These are phyloP conservation scores for Otus scops DNA, from an alignment of 2,797 vertebrate species.

Conservation along the genomic window DNA sequence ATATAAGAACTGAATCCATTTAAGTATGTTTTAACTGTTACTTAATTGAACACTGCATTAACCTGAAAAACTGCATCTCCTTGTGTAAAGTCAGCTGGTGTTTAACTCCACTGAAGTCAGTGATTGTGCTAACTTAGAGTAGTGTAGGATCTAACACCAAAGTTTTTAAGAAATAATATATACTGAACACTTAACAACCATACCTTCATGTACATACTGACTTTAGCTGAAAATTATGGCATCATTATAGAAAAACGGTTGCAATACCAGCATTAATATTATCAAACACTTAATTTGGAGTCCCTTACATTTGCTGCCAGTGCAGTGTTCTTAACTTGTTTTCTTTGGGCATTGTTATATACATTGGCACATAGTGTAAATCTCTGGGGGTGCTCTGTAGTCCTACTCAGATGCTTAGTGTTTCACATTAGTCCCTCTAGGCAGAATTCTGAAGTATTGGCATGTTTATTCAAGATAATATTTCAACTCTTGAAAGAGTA, in stretches of 20 bases:
- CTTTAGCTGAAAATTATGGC: neutral
- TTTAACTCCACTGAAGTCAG: neutral
- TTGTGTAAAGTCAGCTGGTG: neutral
- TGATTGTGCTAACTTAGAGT: neutral
- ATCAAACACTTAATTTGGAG: neutral
- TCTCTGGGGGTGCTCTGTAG: neutral
- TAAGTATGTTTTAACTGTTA: neutral
- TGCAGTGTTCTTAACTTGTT: constrained; percentile 1
- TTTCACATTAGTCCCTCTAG: neutral
- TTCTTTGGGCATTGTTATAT: constrained; percentile 6
- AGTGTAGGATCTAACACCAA: neutral
- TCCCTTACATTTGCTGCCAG: neutral
- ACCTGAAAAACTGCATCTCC: neutral
- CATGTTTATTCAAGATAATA: constrained; percentile 59
- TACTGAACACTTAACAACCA: neutral
- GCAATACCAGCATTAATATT: neutral
- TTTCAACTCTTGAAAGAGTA: constrained; percentile 59
- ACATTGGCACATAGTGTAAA: neutral
- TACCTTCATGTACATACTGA: neutral
- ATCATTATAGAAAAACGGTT: neutral
- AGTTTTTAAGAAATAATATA: neutral
- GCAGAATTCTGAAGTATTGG: constrained; percentile 49
- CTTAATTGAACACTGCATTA: neutral
- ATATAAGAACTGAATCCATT: neutral
- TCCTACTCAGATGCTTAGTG: constrained; percentile 27